Base-by-base conservation (phyloP, 2,113 vertebrate species). In the Verasper variegatus region DNA sequence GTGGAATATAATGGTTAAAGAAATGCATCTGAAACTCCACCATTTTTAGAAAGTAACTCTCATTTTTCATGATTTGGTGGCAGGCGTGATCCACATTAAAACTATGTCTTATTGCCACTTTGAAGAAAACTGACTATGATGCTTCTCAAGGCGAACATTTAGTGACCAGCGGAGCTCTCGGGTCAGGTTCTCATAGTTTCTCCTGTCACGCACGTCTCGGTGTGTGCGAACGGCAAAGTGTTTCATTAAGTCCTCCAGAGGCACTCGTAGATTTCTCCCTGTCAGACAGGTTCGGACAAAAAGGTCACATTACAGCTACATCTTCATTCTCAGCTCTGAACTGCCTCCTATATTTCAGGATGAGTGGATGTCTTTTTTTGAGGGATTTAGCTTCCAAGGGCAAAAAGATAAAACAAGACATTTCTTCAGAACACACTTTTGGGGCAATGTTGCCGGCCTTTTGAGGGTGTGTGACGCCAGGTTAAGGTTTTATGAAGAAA, bases 161-260 rank as follows among this genome's bases (percentile, higher is more conserved):
- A n/a, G 14, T 72, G 40, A 26, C 37, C 62, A 49, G 40, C 12
- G 40, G 13, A 13, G 40, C 40, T 42, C 40, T 42, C 40, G 12
- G 40, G 40, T 42, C 40, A 31, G 31, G 5, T 31, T 7, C 6
- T 31, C 31, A 31, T 11, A 42, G 12, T 42, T 12, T 42, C 40
- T 42, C 40, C 40, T 11, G 40, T 42, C 11, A 3, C 10, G 3
- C 40, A 42, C 12, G 40, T 60, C 61, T 12, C 14, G 45, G 24
- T 71, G 18, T 61, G 74, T 78, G 69, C 20, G 26, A 27, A 24
- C 26, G 24, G 37, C 0, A 45, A 47, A 66, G 62, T 84, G 71
- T 84, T 80, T 80, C 72, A 80, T 76, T 84, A 51, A 40, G n/a
- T 63, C 18, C 10, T 23, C 12, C 21, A 13, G 51, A 61, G 20